Percentiles rank a stretch among this genome's conserved stretches.
phyloP scores from a whole-genome alignment of 2,888 invertebrate genomes.

The Eulithis testata region DNA sequence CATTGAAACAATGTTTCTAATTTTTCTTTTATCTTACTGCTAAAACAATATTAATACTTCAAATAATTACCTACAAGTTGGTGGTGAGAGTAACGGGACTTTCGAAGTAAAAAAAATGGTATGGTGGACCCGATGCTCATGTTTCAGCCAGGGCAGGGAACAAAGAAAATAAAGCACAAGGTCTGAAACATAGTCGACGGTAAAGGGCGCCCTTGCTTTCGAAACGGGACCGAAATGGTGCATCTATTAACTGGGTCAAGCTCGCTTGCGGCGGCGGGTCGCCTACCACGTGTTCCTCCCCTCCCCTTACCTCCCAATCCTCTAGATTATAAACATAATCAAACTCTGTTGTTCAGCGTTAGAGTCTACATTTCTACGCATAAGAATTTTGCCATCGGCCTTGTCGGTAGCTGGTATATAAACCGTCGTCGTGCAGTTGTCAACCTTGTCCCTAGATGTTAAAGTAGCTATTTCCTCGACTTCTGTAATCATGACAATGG shows the following conservation, averaged over 20 bases:
- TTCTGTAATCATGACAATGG: constrained; percentile 52
- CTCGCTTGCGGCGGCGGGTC: constrained; percentile 70
- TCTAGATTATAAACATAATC: constrained; percentile 44
- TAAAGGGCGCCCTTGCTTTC: constrained; percentile 71
- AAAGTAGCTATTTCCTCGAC: constrained; percentile 50
- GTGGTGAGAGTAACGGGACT: too few relatives aligned
- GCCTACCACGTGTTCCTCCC: constrained; percentile 70
- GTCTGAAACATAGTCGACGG: constrained; percentile 52
- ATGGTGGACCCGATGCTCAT: background rate
- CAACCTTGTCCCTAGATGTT: constrained; percentile 51
- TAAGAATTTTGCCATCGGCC: constrained; percentile 52
- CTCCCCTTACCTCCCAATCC: constrained; percentile 42
- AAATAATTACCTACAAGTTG: too few relatives aligned
- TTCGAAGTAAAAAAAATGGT: background rate
- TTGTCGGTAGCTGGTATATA: constrained; percentile 59
- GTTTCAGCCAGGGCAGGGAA: constrained; percentile 30
- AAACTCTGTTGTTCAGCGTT: constrained; percentile 44
- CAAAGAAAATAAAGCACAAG: constrained; percentile 49
- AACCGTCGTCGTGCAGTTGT: constrained; percentile 49
- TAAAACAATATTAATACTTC: too few relatives aligned
- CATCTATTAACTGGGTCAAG: constrained; percentile 81
- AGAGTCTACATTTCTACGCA: constrained; percentile 56
- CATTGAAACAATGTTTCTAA: too few relatives aligned
- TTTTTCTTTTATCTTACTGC: too few relatives aligned
- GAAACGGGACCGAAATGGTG: constrained; percentile 78